Base-by-base conservation (phyloP, 2,797 vertebrate species). In the Anableps anableps region DNA sequence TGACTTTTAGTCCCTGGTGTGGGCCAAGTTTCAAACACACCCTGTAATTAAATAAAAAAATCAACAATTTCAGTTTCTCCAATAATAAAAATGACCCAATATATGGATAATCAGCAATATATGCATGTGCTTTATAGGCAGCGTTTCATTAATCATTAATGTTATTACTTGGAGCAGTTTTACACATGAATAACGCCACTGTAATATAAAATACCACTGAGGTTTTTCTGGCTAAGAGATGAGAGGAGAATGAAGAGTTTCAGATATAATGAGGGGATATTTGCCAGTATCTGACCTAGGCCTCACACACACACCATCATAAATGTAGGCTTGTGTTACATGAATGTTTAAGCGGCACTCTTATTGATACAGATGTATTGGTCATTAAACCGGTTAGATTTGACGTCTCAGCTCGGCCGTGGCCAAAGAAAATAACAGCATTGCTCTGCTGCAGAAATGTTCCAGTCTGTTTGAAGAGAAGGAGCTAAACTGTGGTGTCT, bases 371-470 rank as follows among this genome's bases (percentile, higher is more conserved):
- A 93, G 94, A 93, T 94, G 94, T 92, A 93, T 94, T 92, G 92
- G 91, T 91, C 95, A 94, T 96, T 95, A 96, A 92, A 92, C 90
- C 94, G 86, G 94, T 95, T 93, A 83, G 92, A 86, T 94, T 91
- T 92, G 93, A 93, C 92, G 88, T 92, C 92, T 94, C 89, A 87
- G 92, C 83, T 83, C 72, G 29, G 48, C 81, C 0, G 88, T 82
- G 78, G 95, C 95, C 95, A 96, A 96, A 93, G 92, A 95, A 94
- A 96, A 96, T 84, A 94, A 88, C 87, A 93, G 88, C 85, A 82
- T 84, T 64, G 55, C 92, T 91, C 82, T 78, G 80, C 78, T 86
- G 50, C 76, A 86, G 89, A 95, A 95, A 94, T 80, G 91, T 93
- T 94, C 91, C 90, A 83, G 91, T 95, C 88, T 85, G 80, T 85